phyloP scores from a whole-genome alignment of 2,113 vertebrate genomes.

The Thunnus maccoyii region DNA sequence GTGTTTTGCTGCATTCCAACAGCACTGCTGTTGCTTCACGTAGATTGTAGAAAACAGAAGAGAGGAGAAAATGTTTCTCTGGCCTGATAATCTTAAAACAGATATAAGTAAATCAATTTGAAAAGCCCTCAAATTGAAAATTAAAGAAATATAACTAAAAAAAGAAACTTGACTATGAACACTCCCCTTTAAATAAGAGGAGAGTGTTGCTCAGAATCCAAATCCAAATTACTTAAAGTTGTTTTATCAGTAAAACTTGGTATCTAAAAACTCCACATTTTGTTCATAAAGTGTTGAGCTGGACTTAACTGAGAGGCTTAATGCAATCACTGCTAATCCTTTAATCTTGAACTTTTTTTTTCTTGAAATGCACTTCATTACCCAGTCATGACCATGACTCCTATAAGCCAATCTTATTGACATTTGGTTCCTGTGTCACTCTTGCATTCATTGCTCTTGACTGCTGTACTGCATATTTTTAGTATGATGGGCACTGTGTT shows the following conservation, averaged over 20 bases:
- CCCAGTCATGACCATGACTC: conserved; percentile 20
- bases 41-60: conserved; percentile 31
- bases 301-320: conserved; percentile 42
- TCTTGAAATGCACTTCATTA: conserved; percentile 46
- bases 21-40: conserved; percentile 29
- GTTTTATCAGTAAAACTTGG: conserved; percentile 49
- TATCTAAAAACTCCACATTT: conserved; percentile 53
- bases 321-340: conserved; percentile 63
- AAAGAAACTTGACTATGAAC: conserved; percentile 14
- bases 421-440: conserved; percentile 17
- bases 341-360: conserved; percentile 56
- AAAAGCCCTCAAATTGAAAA: conserved; percentile 27
- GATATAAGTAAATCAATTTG: conserved; percentile 39
- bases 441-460: conserved; percentile 17
- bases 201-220: conserved; percentile 24
- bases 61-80: conserved; percentile 20
- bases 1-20: conserved; percentile 22
- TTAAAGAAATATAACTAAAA: conserved; percentile 16
- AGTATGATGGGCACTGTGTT: too few species aligned
- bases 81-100: conserved; percentile 38
- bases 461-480: conserved; percentile 17
- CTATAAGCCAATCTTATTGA: conserved; percentile 12
- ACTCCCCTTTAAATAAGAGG: not conserved
- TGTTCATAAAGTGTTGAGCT: conserved; percentile 43
- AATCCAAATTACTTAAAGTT: conserved; percentile 35